These are phyloP conservation scores for Rapana venosa DNA, from an alignment of 2,888 invertebrate genomes.

Conservation along the genomic window DNA sequence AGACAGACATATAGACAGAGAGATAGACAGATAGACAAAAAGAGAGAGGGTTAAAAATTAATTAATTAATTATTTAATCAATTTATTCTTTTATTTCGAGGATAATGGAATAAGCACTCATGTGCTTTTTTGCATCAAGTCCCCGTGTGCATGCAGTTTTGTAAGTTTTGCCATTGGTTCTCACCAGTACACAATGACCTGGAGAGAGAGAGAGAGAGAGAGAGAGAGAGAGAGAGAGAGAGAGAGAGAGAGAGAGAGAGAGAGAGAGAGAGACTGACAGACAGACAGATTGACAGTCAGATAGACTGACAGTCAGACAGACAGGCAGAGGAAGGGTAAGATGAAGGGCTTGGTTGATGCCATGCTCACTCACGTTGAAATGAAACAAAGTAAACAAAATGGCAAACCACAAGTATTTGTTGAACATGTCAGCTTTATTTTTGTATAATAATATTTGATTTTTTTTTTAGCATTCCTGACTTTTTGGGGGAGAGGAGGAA, in stretches of 20 bases:
- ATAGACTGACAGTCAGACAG: neutral
- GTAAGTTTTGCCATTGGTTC: too few species aligned
- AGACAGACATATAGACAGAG: conserved; percentile 22
- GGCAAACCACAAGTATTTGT: too few species aligned
- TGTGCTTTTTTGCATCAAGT: too few species aligned
- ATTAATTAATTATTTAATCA: too few species aligned
- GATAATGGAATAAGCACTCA: too few species aligned
- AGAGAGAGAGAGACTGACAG: neutral
- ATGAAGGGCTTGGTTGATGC: neutral
- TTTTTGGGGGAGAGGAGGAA: too few species aligned
- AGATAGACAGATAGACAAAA: conserved; percentile 21
- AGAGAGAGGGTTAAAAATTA: conserved; percentile 30
- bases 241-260: conserved; percentile 31
- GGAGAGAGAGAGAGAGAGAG: conserved; percentile 17
- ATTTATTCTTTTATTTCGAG: too few species aligned
- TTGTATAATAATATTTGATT: too few species aligned
- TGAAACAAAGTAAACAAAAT: neutral
- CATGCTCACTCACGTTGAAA: neutral
- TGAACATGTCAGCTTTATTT: too few species aligned
- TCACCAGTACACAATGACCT: too few species aligned
- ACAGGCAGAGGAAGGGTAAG: neutral
- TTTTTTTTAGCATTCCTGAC: too few species aligned
- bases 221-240: conserved; percentile 37
- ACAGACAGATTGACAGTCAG: neutral
- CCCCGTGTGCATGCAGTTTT: too few species aligned